Evolutionary conservation across 2,888 invertebrate species (phyloP), one percentile per base, ranked within the genome.

Genomic region (Eristalis pertinax): DNA sequence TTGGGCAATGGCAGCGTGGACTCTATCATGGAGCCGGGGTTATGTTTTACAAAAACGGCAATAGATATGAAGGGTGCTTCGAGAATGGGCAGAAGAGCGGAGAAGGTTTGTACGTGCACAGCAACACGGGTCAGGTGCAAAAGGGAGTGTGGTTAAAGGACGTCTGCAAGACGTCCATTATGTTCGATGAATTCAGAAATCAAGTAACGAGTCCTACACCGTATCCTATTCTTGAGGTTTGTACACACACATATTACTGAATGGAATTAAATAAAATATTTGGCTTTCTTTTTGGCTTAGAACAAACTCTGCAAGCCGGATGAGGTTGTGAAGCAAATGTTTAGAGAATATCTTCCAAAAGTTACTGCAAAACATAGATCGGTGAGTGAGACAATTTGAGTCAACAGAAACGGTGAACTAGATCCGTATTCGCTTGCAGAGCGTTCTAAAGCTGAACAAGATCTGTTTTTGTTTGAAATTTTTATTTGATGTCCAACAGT

Each of bases 41-140:
- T 1, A 74, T 91, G 22, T 92, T 92, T 84, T 91, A 90, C 72
- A 89, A 88, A 8, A 93, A 93, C 90, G 92, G 91, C 2, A 92
- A 93, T 88, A 91, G 92, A 4, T 93, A 92, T 89, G 92, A 93
- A 82, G 93, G 93, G 11, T 89, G 90, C 38, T 93, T 92, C 80
- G 90, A 91, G 2, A 89, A 91, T 3, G 93, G 92, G 3, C 89
- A 89, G 60, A 93, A 93, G 84, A 91, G 92, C 79, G 93, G 93
- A 1, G 92, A 93, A 79, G 93, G 93, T 15, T 87, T 91, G 29
- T 93, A 90, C 72, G 91, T 91, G 77, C 93, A 93, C 72, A 90
- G 89, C 89, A 89, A 90, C 35, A 92, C 92, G 0, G 93, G 93
- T 0, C 93, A 93, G 70, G 89, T 92, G 22, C 93, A 93, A 84